A percentile compares a stretch with the other conserved stretches of the same genome.
Conservation (phyloP, 2,797 vertebrate species). For the Sebastes vulpes region DNA sequence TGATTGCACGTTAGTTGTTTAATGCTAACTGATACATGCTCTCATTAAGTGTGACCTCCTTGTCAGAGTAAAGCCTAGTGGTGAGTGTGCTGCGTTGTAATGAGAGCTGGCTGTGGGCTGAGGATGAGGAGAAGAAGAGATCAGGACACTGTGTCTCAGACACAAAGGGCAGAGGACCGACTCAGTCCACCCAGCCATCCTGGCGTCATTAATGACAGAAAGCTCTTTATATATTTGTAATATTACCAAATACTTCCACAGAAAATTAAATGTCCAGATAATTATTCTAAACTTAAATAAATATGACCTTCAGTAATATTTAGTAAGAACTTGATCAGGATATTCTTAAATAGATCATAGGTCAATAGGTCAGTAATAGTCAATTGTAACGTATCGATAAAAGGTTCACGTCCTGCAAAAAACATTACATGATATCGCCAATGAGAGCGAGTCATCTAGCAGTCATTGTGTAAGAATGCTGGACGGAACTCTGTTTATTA, state of each 20-base stretch:
- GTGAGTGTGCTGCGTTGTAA: conserved; percentile 51
- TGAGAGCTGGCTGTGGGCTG: conserved; percentile 54
- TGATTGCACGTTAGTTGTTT: conserved; percentile 1
- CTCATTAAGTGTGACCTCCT: conserved; percentile 46
- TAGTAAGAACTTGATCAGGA: neutral
- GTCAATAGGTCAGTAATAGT: too few species aligned
- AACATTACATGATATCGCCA: too few species aligned
- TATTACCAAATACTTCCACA: neutral
- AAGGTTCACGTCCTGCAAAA: too few species aligned
- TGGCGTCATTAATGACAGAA: neutral
- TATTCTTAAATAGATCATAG: neutral
- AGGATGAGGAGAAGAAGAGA: conserved; percentile 43
- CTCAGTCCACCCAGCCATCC: neutral
- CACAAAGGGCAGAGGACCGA: conserved; percentile 46
- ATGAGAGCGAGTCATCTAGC: too few species aligned
- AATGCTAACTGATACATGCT: conserved; percentile 26
- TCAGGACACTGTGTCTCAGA: conserved; percentile 44
- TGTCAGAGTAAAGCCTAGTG: conserved; percentile 36
- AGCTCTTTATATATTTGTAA: neutral
- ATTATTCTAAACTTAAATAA: neutral
- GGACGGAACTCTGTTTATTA: too few species aligned
- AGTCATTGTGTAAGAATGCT: too few species aligned
- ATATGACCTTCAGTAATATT: neutral
- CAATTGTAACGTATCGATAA: too few species aligned
- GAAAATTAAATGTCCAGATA: neutral